Base-by-base conservation (phyloP, 2,797 vertebrate genomes). In the Rhinoraja longicauda region DNA sequence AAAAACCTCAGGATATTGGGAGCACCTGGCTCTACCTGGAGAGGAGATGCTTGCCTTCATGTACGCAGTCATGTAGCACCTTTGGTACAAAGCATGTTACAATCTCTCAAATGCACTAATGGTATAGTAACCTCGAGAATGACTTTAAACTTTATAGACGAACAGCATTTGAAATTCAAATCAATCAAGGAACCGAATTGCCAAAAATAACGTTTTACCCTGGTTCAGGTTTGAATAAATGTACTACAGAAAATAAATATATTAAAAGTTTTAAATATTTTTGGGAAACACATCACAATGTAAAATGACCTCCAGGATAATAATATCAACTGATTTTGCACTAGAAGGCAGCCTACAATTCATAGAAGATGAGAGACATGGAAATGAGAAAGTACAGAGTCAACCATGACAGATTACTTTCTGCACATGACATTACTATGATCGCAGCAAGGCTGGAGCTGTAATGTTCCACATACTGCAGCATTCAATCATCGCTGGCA, bases 391-490 rank as follows among this genome's bases (percentile, higher is more conserved):
- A 86, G 32, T 62, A 17, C 82, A n/a, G 57, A 86, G 53, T 62
- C 53, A 62, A 86, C 29, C 57, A 62, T 86, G 59, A 86, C 57
- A 86, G 82, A 64, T 64, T 64, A 13, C 57, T 64, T 86, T 86
- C 82, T 86, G 8, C 12, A 86, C 82, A 64, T 62, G 82, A 64
- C 82, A 86, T 86, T 19, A 86, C 53, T 59, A 62, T 59, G 62
- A 86, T 64, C 29, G 15, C 82, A 86, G 57, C 82, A 86, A 29
- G 82, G 7, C 57, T 64, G 82, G 10, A 64, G 15, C 57, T 86
- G 29, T 62, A 86, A 32, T 86, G 82, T 86, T 86, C 13, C 57
- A 86, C 59, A 82, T n/a, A n/a, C n/a, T n/a, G n/a, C 79, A 82
- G 79, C 24, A 59, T 59, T 86, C 53, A 86, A 62, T 64, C 82